Evolutionary conservation across 2,888 invertebrate genomes (phyloP).

Genomic region (Peribatodes rhomboidaria): DNA sequence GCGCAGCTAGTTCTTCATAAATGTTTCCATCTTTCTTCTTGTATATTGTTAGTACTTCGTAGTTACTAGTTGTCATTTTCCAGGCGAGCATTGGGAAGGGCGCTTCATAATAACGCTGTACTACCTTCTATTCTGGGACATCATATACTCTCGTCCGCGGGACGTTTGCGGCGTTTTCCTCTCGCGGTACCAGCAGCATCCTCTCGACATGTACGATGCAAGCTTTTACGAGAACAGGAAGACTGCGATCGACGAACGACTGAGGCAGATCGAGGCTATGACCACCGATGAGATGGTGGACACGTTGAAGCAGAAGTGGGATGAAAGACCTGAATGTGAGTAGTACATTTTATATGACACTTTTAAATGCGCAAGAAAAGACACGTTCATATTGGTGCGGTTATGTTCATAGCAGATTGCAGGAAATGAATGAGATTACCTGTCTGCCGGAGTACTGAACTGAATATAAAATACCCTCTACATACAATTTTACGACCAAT

Average conservation of each 20-base stretch:
- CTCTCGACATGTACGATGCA: slow-evolving; percentile 89
- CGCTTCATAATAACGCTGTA: slow-evolving; percentile 88
- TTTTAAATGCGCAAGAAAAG: too few relatives aligned
- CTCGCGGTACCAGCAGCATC: slow-evolving; percentile 88
- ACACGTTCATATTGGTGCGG: too few relatives aligned
- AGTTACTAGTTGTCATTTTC: too few relatives aligned
- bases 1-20: too few relatives aligned
- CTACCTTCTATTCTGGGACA: slow-evolving; percentile 92
- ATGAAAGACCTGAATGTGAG: slow-evolving; percentile 76
- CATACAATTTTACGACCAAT: too few relatives aligned
- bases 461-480: too few relatives aligned
- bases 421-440: too few relatives aligned
- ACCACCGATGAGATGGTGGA: slow-evolving; percentile 69
- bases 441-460: too few relatives aligned
- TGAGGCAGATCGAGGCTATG: slow-evolving; percentile 67
- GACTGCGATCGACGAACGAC: slow-evolving; percentile 84
- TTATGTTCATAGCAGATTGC: too few relatives aligned
- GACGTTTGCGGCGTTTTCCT: slow-evolving; percentile 87
- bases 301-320: slow-evolving; percentile 79
- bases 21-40: too few relatives aligned
- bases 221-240: slow-evolving; percentile 90
- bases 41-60: too few relatives aligned
- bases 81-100: slow-evolving; percentile 92
- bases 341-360: slow-evolving; percentile 33
- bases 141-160: slow-evolving; percentile 87